phyloP scores from a whole-genome alignment of 2,888 invertebrate species.

The Alloplasta piceator region DNA sequence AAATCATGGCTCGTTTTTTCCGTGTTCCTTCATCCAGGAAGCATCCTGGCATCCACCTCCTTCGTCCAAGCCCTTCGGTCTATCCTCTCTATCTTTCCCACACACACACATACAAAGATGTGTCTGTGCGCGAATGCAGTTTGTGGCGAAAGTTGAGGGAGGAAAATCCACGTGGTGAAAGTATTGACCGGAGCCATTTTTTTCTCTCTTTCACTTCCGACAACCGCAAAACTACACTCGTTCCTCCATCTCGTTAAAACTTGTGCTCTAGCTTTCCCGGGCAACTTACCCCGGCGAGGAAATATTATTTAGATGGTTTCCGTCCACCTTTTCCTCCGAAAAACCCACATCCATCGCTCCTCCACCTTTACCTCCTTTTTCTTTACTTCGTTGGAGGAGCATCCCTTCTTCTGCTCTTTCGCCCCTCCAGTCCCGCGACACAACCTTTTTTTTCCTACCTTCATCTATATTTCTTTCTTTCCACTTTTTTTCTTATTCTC shows the following conservation, averaged over 20 bases:
- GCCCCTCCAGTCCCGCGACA: conserved; percentile 21
- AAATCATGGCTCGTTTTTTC: conserved; percentile 3
- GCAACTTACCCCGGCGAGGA: conserved; percentile 67
- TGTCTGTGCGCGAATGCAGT: background rate
- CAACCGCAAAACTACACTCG: conserved; percentile 74
- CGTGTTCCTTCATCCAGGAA: conserved; percentile 21
- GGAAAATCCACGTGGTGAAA: background rate
- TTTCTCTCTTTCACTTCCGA: conserved; percentile 60
- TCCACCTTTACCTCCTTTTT: conserved; percentile 14
- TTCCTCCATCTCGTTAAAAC: conserved; percentile 79
- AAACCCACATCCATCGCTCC: conserved; percentile 41
- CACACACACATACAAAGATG: background rate
- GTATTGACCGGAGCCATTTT: conserved; percentile 67
- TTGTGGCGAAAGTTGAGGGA: background rate
- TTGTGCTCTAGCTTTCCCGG: conserved; percentile 67
- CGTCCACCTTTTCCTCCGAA: conserved; percentile 52
- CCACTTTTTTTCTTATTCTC: too few relatives aligned
- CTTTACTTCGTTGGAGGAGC: background rate
- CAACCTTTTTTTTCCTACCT: background rate
- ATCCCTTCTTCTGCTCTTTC: conserved; percentile 55
- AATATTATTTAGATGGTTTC: conserved; percentile 80
- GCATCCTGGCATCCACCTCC: conserved; percentile 21
- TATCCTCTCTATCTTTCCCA: background rate
- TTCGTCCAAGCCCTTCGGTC: conserved; percentile 15
- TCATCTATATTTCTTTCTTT: conserved; percentile 8